Percentiles rank a stretch among this genome's conserved stretches.
phyloP scores from a whole-genome alignment of 2,113 vertebrate genomes.

The Chaetodon auriga region DNA sequence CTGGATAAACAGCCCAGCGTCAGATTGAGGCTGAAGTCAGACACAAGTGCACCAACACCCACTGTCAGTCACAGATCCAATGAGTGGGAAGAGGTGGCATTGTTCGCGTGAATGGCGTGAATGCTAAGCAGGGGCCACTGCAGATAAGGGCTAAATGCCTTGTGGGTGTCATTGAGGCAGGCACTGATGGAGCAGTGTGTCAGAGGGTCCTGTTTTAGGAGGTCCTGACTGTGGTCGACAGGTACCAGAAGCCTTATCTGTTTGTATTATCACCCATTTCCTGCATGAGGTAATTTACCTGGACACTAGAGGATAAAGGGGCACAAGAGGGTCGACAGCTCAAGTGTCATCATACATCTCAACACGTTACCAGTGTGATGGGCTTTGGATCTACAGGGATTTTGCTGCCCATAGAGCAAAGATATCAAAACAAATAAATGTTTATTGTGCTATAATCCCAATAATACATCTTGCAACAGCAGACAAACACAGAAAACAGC shows the following conservation, averaged over 20 bases:
- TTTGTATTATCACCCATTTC: slow-evolving; percentile 84
- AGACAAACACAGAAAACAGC: slow-evolving; percentile 24
- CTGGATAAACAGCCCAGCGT: slow-evolving; percentile 84
- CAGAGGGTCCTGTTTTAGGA: slow-evolving; percentile 78
- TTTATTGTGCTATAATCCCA: slow-evolving; percentile 38
- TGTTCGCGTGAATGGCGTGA: slow-evolving; percentile 86
- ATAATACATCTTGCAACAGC: slow-evolving; percentile 18
- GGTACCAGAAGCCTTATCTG: slow-evolving; percentile 84
- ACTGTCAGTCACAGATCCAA: slow-evolving; percentile 83
- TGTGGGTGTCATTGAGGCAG: slow-evolving; percentile 79
- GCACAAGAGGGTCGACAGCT: slow-evolving; percentile 77
- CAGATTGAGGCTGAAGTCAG: slow-evolving; percentile 83
- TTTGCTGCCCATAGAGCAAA: slow-evolving; percentile 48
- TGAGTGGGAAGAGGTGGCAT: slow-evolving; percentile 84
- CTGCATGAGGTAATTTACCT: slow-evolving; percentile 80
- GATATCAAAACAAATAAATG: slow-evolving; percentile 38
- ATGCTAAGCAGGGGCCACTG: slow-evolving; percentile 82
- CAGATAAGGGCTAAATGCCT: slow-evolving; percentile 85
- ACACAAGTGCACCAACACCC: slow-evolving; percentile 86
- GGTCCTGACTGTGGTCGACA: slow-evolving; percentile 78
- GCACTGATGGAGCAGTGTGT: slow-evolving; percentile 84
- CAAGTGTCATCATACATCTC: slow-evolving; percentile 69
- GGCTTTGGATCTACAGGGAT: slow-evolving; percentile 30
- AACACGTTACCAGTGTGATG: slow-evolving; percentile 41
- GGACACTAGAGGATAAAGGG: slow-evolving; percentile 68